Evolutionary conservation across 2,113 vertebrate genomes (phyloP).

Genomic region (Rynchops niger): DNA sequence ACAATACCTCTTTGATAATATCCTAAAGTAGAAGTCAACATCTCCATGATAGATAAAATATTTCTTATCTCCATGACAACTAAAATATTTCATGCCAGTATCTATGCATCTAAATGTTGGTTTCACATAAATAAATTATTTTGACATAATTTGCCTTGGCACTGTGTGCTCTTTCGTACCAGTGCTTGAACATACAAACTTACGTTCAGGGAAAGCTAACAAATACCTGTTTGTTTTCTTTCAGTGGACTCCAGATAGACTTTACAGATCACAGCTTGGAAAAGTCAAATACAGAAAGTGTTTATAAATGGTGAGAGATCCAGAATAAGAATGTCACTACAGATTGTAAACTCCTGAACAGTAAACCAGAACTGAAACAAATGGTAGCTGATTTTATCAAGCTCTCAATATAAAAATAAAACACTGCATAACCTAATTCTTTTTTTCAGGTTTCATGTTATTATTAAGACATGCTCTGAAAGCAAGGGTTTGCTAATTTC

Average conservation of each 20-base stretch:
- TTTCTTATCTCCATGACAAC: background rate
- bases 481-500: background rate
- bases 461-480: background rate
- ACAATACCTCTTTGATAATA: background rate
- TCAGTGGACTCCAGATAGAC: background rate
- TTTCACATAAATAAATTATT: background rate
- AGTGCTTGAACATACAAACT: background rate
- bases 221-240: background rate
- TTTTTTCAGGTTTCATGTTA: background rate
- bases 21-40: background rate
- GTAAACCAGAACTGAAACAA: background rate
- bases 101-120: background rate
- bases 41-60: background rate
- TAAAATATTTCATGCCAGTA: background rate
- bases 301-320: background rate
- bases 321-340: background rate
- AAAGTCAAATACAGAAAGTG: background rate
- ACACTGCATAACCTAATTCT: fast-evolving
- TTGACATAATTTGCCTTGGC: background rate
- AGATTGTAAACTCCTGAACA: background rate
- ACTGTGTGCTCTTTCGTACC: background rate
- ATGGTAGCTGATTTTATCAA: background rate
- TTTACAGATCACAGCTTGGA: background rate
- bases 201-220: background rate
- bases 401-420: background rate